A percentile compares a stretch with the other conserved stretches of the same genome.
Evolutionary conservation across 1,140 invertebrate genomes (phyloP).

Genomic region (Penaeus chinensis): DNA sequence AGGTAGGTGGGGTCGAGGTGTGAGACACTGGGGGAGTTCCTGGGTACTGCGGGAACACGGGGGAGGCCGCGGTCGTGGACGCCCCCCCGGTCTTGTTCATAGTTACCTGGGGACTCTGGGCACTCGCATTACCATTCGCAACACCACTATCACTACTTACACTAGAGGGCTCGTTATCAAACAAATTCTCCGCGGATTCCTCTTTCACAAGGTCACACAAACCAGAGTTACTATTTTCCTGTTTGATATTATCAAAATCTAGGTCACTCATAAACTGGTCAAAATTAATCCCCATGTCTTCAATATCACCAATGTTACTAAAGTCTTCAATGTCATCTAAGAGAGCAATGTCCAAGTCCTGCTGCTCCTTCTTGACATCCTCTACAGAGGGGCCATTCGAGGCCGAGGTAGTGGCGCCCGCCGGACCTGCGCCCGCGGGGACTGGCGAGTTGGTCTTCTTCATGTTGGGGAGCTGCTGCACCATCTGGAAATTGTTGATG

Average conservation of each 20-base stretch:
- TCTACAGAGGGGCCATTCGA: constrained; percentile 38
- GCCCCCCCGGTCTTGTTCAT: constrained; percentile 43
- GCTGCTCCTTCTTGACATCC: constrained; percentile 51
- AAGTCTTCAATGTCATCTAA: constrained; percentile 55
- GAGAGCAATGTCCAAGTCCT: constrained; percentile 44
- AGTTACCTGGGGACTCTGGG: constrained; percentile 54
- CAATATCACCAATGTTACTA: constrained; percentile 56
- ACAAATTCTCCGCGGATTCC: constrained; percentile 57
- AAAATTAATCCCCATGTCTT: constrained; percentile 60
- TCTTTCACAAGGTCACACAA: constrained; percentile 57
- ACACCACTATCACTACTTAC: constrained; percentile 63
- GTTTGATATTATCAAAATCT: constrained; percentile 61
- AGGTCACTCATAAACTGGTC: constrained; percentile 60
- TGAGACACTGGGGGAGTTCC: constrained; percentile 63
- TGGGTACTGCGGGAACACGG: constrained; percentile 64
- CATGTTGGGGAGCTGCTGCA: constrained; percentile 55
- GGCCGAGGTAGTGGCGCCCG: constrained; percentile 32
- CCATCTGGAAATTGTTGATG: constrained; percentile 58
- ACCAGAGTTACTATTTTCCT: constrained; percentile 57
- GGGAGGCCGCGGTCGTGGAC: constrained; percentile 55
- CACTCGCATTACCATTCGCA: constrained; percentile 58
- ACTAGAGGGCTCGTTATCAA: constrained; percentile 60
- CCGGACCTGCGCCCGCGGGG: constrained; percentile 1
- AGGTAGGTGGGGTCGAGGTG: constrained; percentile 63
- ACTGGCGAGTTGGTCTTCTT: constrained; percentile 58